Conservation (phyloP, 2,113 vertebrate genomes). For the Lepisosteus oculatus region DNA sequence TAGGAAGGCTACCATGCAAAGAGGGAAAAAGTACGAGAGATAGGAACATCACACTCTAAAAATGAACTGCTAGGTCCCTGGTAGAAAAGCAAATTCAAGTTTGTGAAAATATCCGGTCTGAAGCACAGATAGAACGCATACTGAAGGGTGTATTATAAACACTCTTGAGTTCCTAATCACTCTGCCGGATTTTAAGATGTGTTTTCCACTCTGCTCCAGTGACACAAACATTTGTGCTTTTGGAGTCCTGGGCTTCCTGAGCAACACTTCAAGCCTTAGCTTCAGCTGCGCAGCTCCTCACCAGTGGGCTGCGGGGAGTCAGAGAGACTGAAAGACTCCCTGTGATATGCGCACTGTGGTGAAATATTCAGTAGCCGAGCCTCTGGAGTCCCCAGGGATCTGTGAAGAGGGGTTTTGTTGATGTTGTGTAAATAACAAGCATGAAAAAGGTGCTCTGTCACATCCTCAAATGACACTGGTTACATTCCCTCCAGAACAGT, state of each 20-base stretch:
- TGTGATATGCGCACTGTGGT: constrained; percentile 52
- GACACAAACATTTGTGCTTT: background rate
- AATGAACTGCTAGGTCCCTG: no score
- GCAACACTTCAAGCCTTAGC: background rate
- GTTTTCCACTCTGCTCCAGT: background rate
- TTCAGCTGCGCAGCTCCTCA: constrained; percentile 35
- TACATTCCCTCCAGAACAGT: constrained; percentile 15
- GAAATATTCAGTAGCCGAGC: constrained; percentile 55
- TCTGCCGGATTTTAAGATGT: background rate
- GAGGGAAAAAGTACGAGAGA: no score
- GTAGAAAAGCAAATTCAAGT: no score
- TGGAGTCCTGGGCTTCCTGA: background rate
- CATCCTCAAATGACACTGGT: constrained; percentile 16
- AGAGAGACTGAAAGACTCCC: constrained; percentile 27
- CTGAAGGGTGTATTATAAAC: no score
- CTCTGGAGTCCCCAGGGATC: constrained; percentile 50
- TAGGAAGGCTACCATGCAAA: no score
- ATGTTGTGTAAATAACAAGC: constrained; percentile 43
- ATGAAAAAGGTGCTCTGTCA: constrained; percentile 13
- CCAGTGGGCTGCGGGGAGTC: constrained; percentile 50
- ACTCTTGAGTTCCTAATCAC: no score
- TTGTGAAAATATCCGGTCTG: no score
- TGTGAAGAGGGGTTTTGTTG: constrained; percentile 45
- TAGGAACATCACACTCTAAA: no score
- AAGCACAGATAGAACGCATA: no score